Evolutionary conservation across 53 echinoderm and acorn worm species (phyloP).

Genomic region (Holothuria leucospilota): DNA sequence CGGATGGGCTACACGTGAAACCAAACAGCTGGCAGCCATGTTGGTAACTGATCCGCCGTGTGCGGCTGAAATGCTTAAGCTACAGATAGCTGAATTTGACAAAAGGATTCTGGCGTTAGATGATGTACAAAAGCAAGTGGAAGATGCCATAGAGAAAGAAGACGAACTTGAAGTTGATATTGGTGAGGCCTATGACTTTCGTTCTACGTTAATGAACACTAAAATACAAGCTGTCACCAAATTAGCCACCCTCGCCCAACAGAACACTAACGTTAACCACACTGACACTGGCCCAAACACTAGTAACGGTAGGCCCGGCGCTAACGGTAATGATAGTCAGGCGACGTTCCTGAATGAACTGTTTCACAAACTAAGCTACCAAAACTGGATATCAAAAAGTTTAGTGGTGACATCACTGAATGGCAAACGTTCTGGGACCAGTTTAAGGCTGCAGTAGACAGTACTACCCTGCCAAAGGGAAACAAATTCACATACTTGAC

Average conservation of each 20-base stretch:
- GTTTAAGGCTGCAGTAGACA: no score
- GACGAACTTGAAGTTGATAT: neutral
- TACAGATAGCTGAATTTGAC: conserved; percentile 44
- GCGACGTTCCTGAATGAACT: no score
- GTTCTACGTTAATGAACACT: conserved; percentile 11
- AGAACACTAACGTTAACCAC: no score
- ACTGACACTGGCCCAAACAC: no score
- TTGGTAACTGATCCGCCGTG: neutral
- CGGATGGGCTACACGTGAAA: conserved; percentile 25
- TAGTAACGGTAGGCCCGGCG: neutral
- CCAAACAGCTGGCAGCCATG: conserved; percentile 22
- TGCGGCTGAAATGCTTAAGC: neutral
- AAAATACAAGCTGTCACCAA: conserved; percentile 12
- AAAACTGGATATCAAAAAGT: conserved; percentile 37
- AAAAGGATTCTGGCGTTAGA: conserved; percentile 26
- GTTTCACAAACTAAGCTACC: conserved; percentile 6
- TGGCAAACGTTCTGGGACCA: conserved; percentile 22
- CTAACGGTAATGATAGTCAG: neutral
- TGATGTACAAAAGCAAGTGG: conserved; percentile 26
- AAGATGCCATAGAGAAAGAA: conserved; percentile 21
- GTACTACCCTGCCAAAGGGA: conserved; percentile 20
- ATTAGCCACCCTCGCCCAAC: neutral
- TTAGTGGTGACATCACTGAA: conserved; percentile 2
- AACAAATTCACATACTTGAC: conserved; percentile 47
- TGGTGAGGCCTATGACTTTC: conserved; percentile 46